These are phyloP conservation scores for Parapsyche elsis DNA, from an alignment of 1,140 invertebrate species.

Conservation along the genomic window DNA sequence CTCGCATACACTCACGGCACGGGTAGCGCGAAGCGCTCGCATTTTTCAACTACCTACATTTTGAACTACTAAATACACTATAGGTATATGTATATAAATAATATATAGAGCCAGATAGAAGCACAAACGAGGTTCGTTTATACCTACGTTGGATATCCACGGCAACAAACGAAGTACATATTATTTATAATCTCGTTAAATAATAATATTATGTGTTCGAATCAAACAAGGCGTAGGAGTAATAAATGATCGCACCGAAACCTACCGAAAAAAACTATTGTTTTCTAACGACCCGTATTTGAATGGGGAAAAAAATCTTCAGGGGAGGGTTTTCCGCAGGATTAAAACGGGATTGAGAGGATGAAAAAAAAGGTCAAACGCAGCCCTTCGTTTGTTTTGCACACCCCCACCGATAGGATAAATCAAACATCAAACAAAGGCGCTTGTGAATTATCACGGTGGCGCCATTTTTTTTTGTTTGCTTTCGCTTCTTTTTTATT, in stretches of 20 bases:
- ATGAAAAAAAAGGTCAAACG: slow-evolving; percentile 2
- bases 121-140: too few species aligned
- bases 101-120: too few species aligned
- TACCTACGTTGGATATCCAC: too few species aligned
- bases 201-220: background rate
- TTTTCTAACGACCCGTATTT: slow-evolving; percentile 6
- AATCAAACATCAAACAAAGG: slow-evolving; percentile 33
- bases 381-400: slow-evolving; percentile 5
- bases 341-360: background rate
- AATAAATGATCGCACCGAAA: too few species aligned
- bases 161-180: background rate
- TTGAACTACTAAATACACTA: too few species aligned
- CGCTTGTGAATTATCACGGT: slow-evolving; percentile 9
- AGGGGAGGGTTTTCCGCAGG: background rate
- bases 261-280: background rate
- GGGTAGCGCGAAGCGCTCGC: too few species aligned
- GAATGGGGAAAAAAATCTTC: slow-evolving; percentile 10
- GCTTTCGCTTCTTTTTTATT: background rate
- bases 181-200: background rate
- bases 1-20: too few species aligned
- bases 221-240: background rate
- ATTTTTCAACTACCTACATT: too few species aligned
- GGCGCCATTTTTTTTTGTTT: background rate
- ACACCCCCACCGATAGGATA: background rate
- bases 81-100: too few species aligned